These are phyloP conservation scores for Xenentodon cancila DNA, from an alignment of 2,797 vertebrate genomes.

Conservation along the genomic window DNA sequence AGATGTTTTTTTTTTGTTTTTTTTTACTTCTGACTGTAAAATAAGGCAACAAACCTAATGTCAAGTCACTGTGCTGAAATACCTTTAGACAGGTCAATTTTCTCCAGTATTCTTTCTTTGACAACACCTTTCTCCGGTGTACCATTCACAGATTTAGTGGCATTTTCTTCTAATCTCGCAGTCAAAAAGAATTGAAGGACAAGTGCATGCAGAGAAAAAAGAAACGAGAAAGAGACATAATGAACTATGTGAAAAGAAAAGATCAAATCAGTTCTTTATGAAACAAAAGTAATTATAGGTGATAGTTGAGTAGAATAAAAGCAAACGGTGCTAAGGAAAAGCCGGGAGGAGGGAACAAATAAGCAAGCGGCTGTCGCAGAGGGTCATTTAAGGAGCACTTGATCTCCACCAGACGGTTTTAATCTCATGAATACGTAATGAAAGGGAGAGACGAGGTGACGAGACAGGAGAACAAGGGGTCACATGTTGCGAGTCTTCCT, in stretches of 20 bases:
- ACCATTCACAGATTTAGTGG: constrained; percentile 84
- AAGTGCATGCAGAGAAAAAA: constrained; percentile 45
- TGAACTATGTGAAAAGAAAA: background rate
- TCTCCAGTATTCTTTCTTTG: constrained; percentile 77
- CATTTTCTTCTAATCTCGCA: constrained; percentile 83
- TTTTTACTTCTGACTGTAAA: background rate
- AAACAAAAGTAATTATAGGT: background rate
- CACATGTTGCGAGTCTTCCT: constrained; percentile 63
- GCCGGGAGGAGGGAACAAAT: constrained; percentile 19
- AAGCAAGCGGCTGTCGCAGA: constrained; percentile 24
- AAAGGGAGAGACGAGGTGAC: constrained; percentile 42
- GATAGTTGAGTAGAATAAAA: constrained; percentile 19
- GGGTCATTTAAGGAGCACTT: constrained; percentile 64
- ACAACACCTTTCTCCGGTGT: constrained; percentile 83
- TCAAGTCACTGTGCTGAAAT: constrained; percentile 16
- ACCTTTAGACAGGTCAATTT: constrained; percentile 76
- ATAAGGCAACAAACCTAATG: background rate
- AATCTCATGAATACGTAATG: constrained; percentile 78
- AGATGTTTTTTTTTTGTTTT: background rate
- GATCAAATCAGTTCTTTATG: background rate
- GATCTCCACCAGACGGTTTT: constrained; percentile 71
- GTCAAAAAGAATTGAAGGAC: constrained; percentile 42
- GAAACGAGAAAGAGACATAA: constrained; percentile 18
- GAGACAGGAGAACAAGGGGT: constrained; percentile 41
- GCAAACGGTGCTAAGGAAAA: constrained; percentile 30